Conservation (phyloP, 2,888 invertebrate species). For the Adelphocoris suturalis region DNA sequence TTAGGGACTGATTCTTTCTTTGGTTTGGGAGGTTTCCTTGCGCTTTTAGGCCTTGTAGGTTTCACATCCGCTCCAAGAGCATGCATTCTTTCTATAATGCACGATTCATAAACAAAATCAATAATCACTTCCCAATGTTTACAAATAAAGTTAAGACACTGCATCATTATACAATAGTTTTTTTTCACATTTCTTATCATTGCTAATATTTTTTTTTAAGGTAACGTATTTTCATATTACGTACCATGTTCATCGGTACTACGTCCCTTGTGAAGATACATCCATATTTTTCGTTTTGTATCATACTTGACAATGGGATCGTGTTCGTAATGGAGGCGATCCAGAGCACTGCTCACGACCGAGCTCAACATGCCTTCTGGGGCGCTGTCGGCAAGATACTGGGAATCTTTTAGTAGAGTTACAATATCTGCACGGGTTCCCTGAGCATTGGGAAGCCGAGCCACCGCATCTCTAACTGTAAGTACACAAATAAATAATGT, state of each 20-base stretch:
- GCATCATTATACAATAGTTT: no score
- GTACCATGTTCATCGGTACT: constrained; percentile 84
- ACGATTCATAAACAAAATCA: not conserved
- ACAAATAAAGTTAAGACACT: no score
- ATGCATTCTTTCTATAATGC: constrained; percentile 82
- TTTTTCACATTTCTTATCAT: no score
- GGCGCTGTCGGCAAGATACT: constrained; percentile 76
- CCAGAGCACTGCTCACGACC: constrained; percentile 93
- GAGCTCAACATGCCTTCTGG: constrained; percentile 86
- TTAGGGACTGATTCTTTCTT: constrained; percentile 76
- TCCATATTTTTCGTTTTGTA: constrained; percentile 94
- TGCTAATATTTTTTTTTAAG: no score
- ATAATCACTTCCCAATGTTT: no score
- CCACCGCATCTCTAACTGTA: constrained; percentile 93
- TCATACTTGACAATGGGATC: constrained; percentile 97
- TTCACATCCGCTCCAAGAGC: constrained; percentile 73
- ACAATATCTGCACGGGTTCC: constrained; percentile 95
- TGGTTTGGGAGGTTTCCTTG: constrained; percentile 82
- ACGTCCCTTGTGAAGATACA: constrained; percentile 91
- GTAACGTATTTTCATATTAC: constrained; percentile 71
- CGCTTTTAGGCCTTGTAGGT: constrained; percentile 77
- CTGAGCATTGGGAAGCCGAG: constrained; percentile 95
- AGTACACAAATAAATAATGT: constrained; percentile 24
- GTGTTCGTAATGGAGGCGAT: constrained; percentile 92
- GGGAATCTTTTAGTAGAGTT: constrained; percentile 88